Base-by-base conservation (phyloP, 2,797 vertebrate species). In the Tympanoctomys barrerae region DNA sequence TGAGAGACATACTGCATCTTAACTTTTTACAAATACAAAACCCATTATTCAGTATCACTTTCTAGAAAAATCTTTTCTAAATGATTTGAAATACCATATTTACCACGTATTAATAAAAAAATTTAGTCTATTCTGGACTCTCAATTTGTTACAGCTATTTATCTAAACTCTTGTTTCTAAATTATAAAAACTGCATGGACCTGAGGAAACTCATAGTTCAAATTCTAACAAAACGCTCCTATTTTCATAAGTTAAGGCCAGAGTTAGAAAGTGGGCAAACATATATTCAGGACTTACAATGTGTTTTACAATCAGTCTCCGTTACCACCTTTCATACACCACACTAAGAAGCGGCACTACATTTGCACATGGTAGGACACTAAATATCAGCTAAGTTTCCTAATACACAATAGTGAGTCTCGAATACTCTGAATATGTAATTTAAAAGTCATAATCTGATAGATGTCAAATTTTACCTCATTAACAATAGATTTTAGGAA, bases 1-100 rank as follows among this genome's bases (percentile, higher is more conserved):
- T 86, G 33, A 94, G n/a, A 94, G 21, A 73, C 46, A 94, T 88
- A 12, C 5, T 91, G 18, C 68, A 66, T 81, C 4, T 62, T 94
- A 62, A 64, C 90, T 94, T 95, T 89, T 96, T 94, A 82, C 31
- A 80, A 89, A 92, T 3, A 77, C 42, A 81, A 21, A 88, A 24
- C 36, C 86, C 61, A 54, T 57, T 79, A 57, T 49, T 66, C 31
- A 84, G 28, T 22, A 71, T 61, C 46, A 66, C 19, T 86, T 33
- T n/a, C 5, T 24, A 14, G 39, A 36, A 46, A 46, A 73, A 77
- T 16, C 36, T 85, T 96, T 96, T 84, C 42, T 82, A 24, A 91
- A 16, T 88, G n/a, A 94, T 75, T 73, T 92, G 24, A 89, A 90
- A 97, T 71, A 36, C 39, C 39, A 62, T 28, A 68, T 83, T 77